Evolutionary conservation across 2,888 invertebrate genomes (phyloP), one percentile per base, ranked within the genome.

Genomic region (Chesias legatella): DNA sequence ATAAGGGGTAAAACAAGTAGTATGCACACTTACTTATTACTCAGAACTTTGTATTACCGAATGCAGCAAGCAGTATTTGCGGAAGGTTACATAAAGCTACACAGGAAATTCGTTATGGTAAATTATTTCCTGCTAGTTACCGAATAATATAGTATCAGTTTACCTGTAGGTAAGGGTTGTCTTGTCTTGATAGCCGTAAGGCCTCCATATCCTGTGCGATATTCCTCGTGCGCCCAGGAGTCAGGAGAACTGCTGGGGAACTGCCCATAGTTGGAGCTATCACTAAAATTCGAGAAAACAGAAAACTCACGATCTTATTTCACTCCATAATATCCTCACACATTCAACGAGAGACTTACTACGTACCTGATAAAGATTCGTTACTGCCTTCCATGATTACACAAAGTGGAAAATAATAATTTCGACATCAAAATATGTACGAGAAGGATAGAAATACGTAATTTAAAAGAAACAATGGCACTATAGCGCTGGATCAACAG

Each of bases 171-270:
- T 94, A 95, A 1, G 95, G 95, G 81, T 95, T 95, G 76, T 95
- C 95, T 77, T 95, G 94, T 46, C 95, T 89, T 6, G 95, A 95
- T 29, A 94, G 89, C 61, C 94, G 90, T 27, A 95, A 83, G 11
- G 94, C 93, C 73, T 95, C 94, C 94, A 95, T 95, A 67, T 95
- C 95, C 78, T 94, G 93, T 63, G 94, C 94, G 63, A 94, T 93
- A 77, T 94, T 94, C 56, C 94, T 89, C 48, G 93, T 92, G 52
- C 94, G 88, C 10, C 94, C 94, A 33, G 94, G 94, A 54, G 93
- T 93, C 53, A 93, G 74, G 26, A 93, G 90, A 46, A 93, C 88
- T 33, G 93, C 91, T 22, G 94, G 60, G 7, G 86, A 81, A 5
- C 77, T 67, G 29, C 72, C 67, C 66, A 79, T 64, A 17, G 75